Base-by-base conservation (phyloP, 2,797 vertebrate genomes). In the Pangasius krempfi region DNA sequence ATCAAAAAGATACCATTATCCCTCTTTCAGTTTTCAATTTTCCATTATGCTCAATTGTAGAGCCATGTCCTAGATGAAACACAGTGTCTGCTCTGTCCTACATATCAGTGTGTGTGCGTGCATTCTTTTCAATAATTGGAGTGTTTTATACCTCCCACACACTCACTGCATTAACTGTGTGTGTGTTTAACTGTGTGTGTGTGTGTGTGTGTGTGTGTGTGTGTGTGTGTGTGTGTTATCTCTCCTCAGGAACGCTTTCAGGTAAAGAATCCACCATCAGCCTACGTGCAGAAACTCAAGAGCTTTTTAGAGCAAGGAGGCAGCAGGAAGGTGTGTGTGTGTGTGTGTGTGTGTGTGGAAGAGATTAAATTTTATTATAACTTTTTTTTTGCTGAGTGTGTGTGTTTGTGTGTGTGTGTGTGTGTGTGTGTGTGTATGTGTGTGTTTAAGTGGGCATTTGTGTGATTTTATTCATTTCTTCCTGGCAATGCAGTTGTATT, bases 271-370 rank as follows among this genome's bases (percentile, higher is more conserved):
- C 98, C 98, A 0, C 98, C 98, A 0, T 96, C 96, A 0, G 95
- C 97, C 27, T 99, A 99, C 91, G 94, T 98, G 94, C 97, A 98
- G 93, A 99, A 99, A 94, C 95, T 99, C 92, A 98, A 93, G 94
- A 96, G 96, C 92, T 95, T 94, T 87, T 89, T 98, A 92, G 97
- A 99, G 85, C 97, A 97, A 0, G 97, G 98, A 1, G 97, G 97
- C 86, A 94, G 96, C 92, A 95, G 97, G 86, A 99, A 98, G 97
- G 98, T 60, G 80, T 62, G 8, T 37, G 47, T 79, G 16, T 84
- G 64, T 80, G 86, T 52, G 80, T 75, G 18, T 60, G 54, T 84
- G 66, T 70, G 86, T 54, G 80, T 76, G 20, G 12, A 5, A 25
- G 18, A 73, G 8, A 73, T 22, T 1, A 12, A 9, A 72, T 66